Evolutionary conservation across 2,113 vertebrate genomes (phyloP), one percentile per base, ranked within the genome.

Genomic region (Cairina moschata): DNA sequence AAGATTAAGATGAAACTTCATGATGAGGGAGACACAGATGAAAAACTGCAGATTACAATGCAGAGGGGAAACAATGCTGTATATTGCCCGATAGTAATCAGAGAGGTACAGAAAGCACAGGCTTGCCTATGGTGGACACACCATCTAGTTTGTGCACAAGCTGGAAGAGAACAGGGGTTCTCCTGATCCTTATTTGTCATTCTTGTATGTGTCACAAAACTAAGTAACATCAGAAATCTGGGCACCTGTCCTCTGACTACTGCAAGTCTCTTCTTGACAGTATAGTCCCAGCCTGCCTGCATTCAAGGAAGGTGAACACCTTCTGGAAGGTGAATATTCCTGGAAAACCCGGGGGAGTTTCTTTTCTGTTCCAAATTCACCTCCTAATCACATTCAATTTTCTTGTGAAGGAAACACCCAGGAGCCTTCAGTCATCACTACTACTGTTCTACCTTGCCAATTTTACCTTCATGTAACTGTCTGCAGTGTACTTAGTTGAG

Each of bases 1-100:
- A 65, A 87, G 40, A 87, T 73, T 22, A 83, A 80, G 59, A 90
- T 55, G 50, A 74, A 87, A 76, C 31, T 83, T 67, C n/a, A 42
- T 31, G 15, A 62, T 58, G 22, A 86, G 46, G 92, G 74, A 65
- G 48, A 36, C n/a, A 76, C 13, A n/a, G 54, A 66, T 52, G 59
- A 66, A 94, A 90, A 36, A 0, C 17, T 59, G 69, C 28, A 66
- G 71, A 13, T 56, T 80, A 36, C 42, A 68, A 20, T 5, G 10
- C n/a, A 40, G 7, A 0, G 18, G 46, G 69, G 31, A 84, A 87
- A 62, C 0, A 1, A 56, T 59, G 16, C 21, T 38, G 26, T 50
- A 9, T 28, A 18, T 71, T 0, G 0, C 34, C n/a, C 60, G 40
- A 40, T 4, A 59, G 17, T 15, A 63, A 77, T 23, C 17, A 40